A percentile compares a stretch with the other conserved stretches of the same genome.
phyloP scores from a whole-genome alignment of 1,140 invertebrate genomes.

The Acromyrmex echinatior region DNA sequence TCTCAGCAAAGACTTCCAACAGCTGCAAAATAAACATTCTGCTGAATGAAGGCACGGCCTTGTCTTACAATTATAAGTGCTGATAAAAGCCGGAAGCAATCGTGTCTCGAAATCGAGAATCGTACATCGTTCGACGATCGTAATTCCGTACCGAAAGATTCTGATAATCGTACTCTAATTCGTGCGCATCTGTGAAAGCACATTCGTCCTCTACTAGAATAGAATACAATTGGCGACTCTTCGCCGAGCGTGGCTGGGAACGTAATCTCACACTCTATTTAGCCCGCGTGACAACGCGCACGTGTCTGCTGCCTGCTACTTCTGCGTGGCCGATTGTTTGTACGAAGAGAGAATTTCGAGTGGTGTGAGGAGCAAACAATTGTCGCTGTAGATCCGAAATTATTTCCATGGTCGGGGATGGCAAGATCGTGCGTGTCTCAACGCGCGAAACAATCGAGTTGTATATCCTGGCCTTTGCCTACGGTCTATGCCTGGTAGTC shows the following conservation, averaged over 20 bases:
- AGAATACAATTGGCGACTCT: background rate
- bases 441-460: conserved; percentile 85
- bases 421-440: conserved; percentile 86
- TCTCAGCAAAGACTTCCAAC: no score
- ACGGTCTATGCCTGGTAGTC: conserved; percentile 86
- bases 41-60: no score
- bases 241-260: background rate
- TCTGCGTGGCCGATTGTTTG: background rate
- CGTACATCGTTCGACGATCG: no score
- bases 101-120: background rate
- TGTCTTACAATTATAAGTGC: background rate
- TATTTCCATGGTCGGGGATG: conserved; percentile 40
- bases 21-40: no score
- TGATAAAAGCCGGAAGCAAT: background rate
- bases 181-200: background rate
- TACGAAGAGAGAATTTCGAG: background rate
- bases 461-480: conserved; percentile 86
- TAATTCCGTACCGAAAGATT: background rate
- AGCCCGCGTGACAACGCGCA: conserved; percentile 29
- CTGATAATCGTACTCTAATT: background rate
- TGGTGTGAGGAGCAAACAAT: background rate
- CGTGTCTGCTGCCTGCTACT: conserved; percentile 4
- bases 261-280: background rate
- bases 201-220: background rate
- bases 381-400: background rate